Percentiles rank a stretch among this genome's conserved stretches.
Evolutionary conservation across 1,140 invertebrate genomes (phyloP).

Genomic region (Melipona quadrifasciata): DNA sequence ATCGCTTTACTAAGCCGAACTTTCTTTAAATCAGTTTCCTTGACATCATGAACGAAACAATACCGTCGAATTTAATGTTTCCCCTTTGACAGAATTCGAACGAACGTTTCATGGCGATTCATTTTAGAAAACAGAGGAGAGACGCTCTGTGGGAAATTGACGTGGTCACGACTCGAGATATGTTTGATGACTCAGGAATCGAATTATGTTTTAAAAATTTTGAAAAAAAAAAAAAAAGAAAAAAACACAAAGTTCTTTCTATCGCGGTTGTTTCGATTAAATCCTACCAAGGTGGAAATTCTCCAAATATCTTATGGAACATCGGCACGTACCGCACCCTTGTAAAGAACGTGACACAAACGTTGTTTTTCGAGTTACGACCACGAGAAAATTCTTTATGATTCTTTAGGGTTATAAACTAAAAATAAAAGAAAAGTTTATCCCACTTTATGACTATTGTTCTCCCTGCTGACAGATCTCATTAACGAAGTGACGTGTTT

Average conservation of each 20-base stretch:
- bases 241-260: background rate
- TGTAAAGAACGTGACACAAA: background rate
- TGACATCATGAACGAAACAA: background rate
- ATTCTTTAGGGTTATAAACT: background rate
- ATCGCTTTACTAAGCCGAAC: conserved; percentile 49
- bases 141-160: no score
- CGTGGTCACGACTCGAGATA: no score
- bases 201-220: no score
- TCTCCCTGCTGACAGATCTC: background rate
- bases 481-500: background rate
- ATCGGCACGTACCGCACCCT: background rate
- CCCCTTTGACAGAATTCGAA: background rate
- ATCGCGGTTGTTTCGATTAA: background rate
- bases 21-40: conserved; percentile 31
- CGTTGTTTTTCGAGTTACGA: background rate
- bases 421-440: background rate
- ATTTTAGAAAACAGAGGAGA: background rate
- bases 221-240: no score
- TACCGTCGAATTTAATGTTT: background rate
- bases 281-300: background rate
- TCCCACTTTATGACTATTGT: background rate
- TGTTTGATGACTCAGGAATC: no score
- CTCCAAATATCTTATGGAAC: background rate
- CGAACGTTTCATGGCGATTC: no score
- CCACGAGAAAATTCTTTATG: background rate